Percentiles rank a stretch among this genome's conserved stretches.
phyloP scores from a whole-genome alignment of 2,797 vertebrate species.

The Siniperca scherzeri region DNA sequence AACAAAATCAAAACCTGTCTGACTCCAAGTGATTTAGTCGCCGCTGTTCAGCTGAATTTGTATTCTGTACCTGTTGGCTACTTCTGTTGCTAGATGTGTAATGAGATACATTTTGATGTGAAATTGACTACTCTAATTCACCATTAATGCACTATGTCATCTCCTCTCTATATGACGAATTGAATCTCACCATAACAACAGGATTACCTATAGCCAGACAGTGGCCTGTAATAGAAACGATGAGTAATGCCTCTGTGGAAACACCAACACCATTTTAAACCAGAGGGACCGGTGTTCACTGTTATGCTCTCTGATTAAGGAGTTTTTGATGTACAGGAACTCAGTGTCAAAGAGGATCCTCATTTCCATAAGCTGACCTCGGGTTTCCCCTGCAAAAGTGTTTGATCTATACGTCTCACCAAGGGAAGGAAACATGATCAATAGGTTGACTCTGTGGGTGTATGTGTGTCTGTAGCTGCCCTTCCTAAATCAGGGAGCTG shows the following conservation, averaged over 20 bases:
- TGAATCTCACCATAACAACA: constrained; percentile 27
- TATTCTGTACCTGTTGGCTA: constrained; percentile 41
- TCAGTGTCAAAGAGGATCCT: constrained; percentile 42
- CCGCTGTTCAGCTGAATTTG: constrained; percentile 38
- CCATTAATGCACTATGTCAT: constrained; percentile 10
- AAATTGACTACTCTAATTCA: constrained; percentile 31
- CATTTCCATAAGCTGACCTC: constrained; percentile 37
- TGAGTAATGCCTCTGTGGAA: constrained; percentile 35
- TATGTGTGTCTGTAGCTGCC: constrained; percentile 35
- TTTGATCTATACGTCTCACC: constrained; percentile 56
- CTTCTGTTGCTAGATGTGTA: constrained; percentile 22
- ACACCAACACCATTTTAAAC: constrained; percentile 21
- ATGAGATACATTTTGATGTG: constrained; percentile 27
- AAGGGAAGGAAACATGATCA: constrained; percentile 49
- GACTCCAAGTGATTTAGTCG: constrained; percentile 58
- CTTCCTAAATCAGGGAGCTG: constrained; percentile 45
- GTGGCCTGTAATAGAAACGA: constrained; percentile 43
- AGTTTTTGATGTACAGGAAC: constrained; percentile 43
- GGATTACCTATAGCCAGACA: constrained; percentile 17
- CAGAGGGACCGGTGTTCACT: constrained; percentile 12
- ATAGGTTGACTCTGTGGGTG: constrained; percentile 41
- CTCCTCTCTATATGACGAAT: constrained; percentile 25
- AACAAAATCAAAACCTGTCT: constrained; percentile 75
- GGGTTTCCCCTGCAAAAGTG: constrained; percentile 21
- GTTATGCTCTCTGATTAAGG: constrained; percentile 22